A percentile compares a stretch with the other conserved stretches of the same genome.
Evolutionary conservation across 2,797 vertebrate genomes (phyloP).

Genomic region (Enteromius treurensis): DNA sequence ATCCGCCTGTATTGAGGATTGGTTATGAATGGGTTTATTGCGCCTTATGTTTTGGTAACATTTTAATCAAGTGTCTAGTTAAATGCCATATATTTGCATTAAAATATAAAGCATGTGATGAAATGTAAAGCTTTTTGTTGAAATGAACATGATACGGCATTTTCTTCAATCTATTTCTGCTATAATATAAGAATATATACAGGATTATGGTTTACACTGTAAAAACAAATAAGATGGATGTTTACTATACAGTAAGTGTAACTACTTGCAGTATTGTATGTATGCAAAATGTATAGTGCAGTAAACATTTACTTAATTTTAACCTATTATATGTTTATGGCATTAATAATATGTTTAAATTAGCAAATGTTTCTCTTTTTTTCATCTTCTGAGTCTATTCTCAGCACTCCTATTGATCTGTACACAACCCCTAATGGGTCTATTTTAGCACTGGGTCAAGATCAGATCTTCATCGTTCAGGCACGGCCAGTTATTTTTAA

Average conservation of each 20-base stretch:
- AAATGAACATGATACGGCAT: background rate
- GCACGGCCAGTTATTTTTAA: background rate
- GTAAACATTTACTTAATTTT: background rate
- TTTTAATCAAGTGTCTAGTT: background rate
- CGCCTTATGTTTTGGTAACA: background rate
- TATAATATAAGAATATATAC: background rate
- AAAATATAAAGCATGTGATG: background rate
- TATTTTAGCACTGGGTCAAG: background rate
- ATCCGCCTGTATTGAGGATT: background rate
- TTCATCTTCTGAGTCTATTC: background rate
- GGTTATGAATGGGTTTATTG: background rate
- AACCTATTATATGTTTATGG: background rate
- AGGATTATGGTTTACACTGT: background rate
- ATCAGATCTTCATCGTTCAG: background rate
- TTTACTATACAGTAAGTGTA: background rate
- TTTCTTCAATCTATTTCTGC: background rate
- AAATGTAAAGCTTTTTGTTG: background rate
- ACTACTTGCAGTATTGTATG: background rate
- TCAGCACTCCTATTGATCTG: background rate
- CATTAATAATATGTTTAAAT: background rate
- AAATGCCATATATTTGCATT: background rate
- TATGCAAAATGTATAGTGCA: background rate
- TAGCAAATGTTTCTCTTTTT: background rate
- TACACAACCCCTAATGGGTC: background rate
- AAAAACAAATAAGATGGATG: conserved; percentile 1